Conservation (phyloP, 2,888 invertebrate species). For the Xanthorhoe spadicearia region DNA sequence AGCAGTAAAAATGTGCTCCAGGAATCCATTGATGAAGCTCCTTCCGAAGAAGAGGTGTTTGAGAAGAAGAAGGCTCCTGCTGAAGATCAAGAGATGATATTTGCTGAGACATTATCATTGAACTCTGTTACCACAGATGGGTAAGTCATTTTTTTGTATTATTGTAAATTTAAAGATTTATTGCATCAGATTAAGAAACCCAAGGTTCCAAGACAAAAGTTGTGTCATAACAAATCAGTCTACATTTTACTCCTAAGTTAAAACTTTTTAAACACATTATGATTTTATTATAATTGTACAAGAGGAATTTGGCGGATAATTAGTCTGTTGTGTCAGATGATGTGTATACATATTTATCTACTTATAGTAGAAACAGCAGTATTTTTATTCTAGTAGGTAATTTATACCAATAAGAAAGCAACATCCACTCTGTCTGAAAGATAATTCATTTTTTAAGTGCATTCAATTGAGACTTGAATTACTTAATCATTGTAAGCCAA, state of each 20-base stretch:
- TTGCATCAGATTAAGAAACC: slow-evolving; percentile 16
- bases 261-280: no score
- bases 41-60: slow-evolving; percentile 35
- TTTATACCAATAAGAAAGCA: neutral
- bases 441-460: slow-evolving; percentile 1
- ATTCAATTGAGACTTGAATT: slow-evolving; percentile 8
- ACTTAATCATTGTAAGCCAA: neutral
- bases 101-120: slow-evolving; percentile 79
- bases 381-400: neutral
- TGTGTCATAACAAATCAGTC: neutral
- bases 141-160: slow-evolving; percentile 65
- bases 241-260: no score
- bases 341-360: no score
- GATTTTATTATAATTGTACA: no score
- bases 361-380: no score
- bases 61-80: slow-evolving; percentile 42
- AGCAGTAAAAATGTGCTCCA: slow-evolving; percentile 27
- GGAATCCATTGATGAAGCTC: slow-evolving; percentile 19
- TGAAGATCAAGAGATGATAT: slow-evolving; percentile 75
- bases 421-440: neutral
- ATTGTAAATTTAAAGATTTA: neutral
- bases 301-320: no score
- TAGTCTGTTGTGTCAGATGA: no score
- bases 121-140: slow-evolving; percentile 84
- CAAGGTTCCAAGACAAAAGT: neutral